Percentiles rank a stretch among this genome's conserved stretches.
Conservation (phyloP, 2,113 vertebrate genomes). For the Leucopsar rothschildi region DNA sequence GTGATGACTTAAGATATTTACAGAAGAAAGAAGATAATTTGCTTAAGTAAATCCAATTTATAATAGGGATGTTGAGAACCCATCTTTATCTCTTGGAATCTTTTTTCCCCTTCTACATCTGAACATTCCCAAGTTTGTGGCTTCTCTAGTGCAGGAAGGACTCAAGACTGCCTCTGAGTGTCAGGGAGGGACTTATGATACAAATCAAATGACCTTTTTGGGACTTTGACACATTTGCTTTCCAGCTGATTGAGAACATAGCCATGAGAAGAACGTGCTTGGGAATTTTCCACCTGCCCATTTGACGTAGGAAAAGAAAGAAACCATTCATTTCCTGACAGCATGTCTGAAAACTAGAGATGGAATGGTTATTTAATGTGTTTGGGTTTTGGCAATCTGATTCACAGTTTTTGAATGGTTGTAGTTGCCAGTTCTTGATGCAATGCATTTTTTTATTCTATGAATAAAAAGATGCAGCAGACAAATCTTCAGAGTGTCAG, state of each 20-base stretch:
- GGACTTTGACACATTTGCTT: neutral
- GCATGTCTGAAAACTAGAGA: conserved; percentile 22
- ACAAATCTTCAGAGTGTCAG: neutral
- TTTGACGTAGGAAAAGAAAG: conserved; percentile 5
- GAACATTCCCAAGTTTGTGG: neutral
- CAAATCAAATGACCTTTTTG: neutral
- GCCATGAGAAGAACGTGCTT: neutral
- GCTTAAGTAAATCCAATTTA: neutral
- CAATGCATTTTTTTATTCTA: neutral
- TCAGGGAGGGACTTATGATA: neutral
- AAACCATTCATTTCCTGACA: conserved; percentile 15
- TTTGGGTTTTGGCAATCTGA: conserved; percentile 14
- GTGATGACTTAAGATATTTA: neutral
- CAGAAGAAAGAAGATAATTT: neutral
- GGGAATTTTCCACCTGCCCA: conserved; percentile 35
- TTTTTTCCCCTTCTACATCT: neutral
- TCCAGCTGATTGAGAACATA: conserved; percentile 13
- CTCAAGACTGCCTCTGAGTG: neutral
- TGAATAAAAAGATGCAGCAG: neutral
- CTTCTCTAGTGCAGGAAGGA: neutral
- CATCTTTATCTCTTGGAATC: neutral
- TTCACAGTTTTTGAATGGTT: conserved; percentile 5
- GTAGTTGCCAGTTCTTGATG: conserved; percentile 5
- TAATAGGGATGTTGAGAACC: neutral
- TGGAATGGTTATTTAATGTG: conserved; percentile 29